Percentiles rank a stretch among this genome's conserved stretches.
Evolutionary conservation across 2,888 invertebrate genomes (phyloP).

Genomic region (Plebejus argus): DNA sequence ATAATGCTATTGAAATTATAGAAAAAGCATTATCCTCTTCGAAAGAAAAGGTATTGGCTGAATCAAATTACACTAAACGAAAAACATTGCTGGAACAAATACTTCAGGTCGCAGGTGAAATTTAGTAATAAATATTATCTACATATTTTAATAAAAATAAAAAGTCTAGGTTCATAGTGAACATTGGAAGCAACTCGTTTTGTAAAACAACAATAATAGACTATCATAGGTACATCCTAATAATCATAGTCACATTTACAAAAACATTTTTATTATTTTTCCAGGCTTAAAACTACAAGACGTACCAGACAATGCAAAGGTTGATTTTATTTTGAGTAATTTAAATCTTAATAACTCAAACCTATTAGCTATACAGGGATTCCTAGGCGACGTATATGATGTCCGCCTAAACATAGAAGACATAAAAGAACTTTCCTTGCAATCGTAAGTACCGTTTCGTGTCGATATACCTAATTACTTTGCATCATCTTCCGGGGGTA

Average conservation of each 20-base stretch:
- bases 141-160: no score
- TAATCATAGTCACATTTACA: neutral
- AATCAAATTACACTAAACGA: neutral
- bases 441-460: no score
- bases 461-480: no score
- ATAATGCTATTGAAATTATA: conserved; percentile 9
- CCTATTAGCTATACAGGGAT: conserved; percentile 1
- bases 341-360: neutral
- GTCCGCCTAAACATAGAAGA: conserved; percentile 8
- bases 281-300: neutral
- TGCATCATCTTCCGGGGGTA: no score
- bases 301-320: neutral
- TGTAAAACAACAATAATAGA: no score
- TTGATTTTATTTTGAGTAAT: neutral
- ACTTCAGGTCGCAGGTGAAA: neutral
- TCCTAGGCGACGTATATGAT: conserved; percentile 6
- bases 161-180: no score
- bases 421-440: conserved; percentile 2
- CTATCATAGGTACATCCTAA: no score
- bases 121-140: neutral
- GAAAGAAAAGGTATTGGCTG: neutral
- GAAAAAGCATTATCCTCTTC: conserved; percentile 10
- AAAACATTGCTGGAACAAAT: neutral
- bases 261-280: neutral
- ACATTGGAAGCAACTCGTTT: no score